Evolutionary conservation across 2,113 vertebrate genomes (phyloP), one percentile per base, ranked within the genome.

Genomic region (Gasterosteus aculeatus): DNA sequence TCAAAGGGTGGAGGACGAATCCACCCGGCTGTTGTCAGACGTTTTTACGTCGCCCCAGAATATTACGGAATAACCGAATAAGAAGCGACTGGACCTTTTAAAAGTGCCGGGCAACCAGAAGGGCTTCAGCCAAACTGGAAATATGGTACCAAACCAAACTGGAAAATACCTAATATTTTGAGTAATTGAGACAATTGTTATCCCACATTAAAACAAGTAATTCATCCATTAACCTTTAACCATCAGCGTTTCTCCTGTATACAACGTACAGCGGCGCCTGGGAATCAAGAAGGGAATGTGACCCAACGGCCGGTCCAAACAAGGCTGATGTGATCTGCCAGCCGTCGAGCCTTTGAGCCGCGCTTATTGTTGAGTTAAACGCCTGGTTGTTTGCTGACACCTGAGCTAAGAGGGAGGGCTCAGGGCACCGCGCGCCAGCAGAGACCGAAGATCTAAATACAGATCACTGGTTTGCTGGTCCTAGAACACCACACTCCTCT

Each of bases 301-400:
- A 46, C 53, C 38, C 53, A 4, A 6, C 2, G 35, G 57, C 74
- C 60, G n/a, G 4, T 67, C 68, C 80, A 80, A 75, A 70, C 38
- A 16, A 15, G 77, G 65, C 58, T 83, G 74, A 44, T 65, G 72
- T 72, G 74, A 71, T 80, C 73, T 74, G 44, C 51, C 53, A 39
- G 72, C 47, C 19, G 65, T 56, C 39, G 53, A 88, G 80, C 85
- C 84, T 73, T 86, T 87, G 79, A 89, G 78, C 80, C 75, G 18
- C 1, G 78, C 64, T 80, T 68, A 82, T 87, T 88, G 83, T 85
- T 73, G 59, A 64, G 49, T 62, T 86, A 72, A 83, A 75, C 39
- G n/a, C 70, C 35, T 8, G 69, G 56, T 68, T 72, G 53, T 67
- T 78, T 83, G 15, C 47, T 66, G 82, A 85, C 75, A 67, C 75